These are phyloP conservation scores for Arctia plantaginis DNA, from an alignment of 2,888 invertebrate genomes.

Conservation along the genomic window DNA sequence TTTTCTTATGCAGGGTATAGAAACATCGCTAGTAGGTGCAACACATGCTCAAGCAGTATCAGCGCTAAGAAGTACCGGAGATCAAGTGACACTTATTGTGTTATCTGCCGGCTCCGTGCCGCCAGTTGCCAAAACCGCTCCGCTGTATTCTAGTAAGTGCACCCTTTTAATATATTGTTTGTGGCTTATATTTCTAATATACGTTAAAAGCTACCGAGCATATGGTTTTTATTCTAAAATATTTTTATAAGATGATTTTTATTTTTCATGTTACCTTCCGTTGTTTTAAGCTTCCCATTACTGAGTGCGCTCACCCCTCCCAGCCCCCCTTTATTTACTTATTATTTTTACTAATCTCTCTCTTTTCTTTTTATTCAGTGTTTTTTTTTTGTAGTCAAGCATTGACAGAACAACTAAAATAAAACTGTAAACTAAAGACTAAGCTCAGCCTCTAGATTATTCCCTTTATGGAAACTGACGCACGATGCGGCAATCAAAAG, in stretches of 20 bases:
- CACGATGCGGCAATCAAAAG: slow-evolving; percentile 12
- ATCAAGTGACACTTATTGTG: slow-evolving; percentile 81
- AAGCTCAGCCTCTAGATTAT: slow-evolving; percentile 1
- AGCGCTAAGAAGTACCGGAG: slow-evolving; percentile 80
- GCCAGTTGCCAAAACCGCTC: slow-evolving; percentile 75
- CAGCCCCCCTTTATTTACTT: too few relatives aligned
- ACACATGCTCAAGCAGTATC: slow-evolving; percentile 83
- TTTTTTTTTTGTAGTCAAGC: background rate
- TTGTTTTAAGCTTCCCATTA: background rate
- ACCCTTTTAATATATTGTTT: slow-evolving; percentile 29
- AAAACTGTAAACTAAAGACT: background rate
- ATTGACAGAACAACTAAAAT: background rate
- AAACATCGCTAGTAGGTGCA: slow-evolving; percentile 81
- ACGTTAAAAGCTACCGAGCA: background rate
- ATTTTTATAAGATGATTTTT: too few relatives aligned
- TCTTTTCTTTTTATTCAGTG: background rate
- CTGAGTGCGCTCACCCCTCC: too few relatives aligned
- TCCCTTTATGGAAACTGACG: slow-evolving; percentile 3
- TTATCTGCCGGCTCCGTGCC: slow-evolving; percentile 79
- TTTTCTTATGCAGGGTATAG: slow-evolving; percentile 70
- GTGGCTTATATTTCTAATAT: slow-evolving; percentile 1
- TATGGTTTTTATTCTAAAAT: background rate
- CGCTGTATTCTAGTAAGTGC: slow-evolving; percentile 78
- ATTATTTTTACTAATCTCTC: too few relatives aligned
- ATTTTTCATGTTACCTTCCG: too few relatives aligned